Conservation (phyloP, 1,140 invertebrate species). For the Plectus sambesii region DNA sequence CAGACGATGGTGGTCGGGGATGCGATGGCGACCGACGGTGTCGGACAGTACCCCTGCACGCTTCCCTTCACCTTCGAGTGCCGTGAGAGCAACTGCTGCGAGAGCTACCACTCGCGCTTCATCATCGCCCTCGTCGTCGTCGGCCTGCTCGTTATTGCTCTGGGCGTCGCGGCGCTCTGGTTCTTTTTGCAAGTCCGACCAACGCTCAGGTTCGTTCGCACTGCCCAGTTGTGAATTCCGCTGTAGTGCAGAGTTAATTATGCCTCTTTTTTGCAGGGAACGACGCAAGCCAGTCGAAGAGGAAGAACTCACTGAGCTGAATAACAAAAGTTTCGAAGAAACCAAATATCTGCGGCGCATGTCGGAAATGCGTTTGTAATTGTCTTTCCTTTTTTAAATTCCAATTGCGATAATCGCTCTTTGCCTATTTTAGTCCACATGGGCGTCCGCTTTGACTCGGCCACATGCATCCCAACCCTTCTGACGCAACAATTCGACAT, state of each 20-base stretch:
- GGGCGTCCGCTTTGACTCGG: too few species aligned
- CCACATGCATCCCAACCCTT: too few species aligned
- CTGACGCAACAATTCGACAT: too few species aligned
- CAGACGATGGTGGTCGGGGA: too few species aligned
- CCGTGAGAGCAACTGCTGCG: constrained; percentile 20
- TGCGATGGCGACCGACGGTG: too few species aligned
- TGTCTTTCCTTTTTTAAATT: too few species aligned
- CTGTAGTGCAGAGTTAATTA: too few species aligned
- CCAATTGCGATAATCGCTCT: too few species aligned
- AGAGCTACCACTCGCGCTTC: constrained; percentile 20
- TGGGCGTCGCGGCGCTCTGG: constrained; percentile 19
- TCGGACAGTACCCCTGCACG: too few species aligned
- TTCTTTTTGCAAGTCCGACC: constrained; percentile 22
- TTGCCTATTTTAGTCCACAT: too few species aligned
- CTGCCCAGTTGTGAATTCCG: not conserved
- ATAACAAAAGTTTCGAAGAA: constrained; percentile 23
- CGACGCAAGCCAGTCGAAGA: constrained; percentile 21
- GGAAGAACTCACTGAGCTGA: constrained; percentile 17
- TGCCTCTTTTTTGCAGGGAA: constrained; percentile 19
- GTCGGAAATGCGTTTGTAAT: constrained; percentile 24
- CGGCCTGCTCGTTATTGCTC: constrained; percentile 10
- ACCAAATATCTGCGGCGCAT: constrained; percentile 26
- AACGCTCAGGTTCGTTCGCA: constrained; percentile 13
- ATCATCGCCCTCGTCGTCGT: constrained; percentile 18
- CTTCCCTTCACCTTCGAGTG: constrained; percentile 20